phyloP scores from a whole-genome alignment of 92 coral and sea anemone genomes.

The Porites cylindrica region DNA sequence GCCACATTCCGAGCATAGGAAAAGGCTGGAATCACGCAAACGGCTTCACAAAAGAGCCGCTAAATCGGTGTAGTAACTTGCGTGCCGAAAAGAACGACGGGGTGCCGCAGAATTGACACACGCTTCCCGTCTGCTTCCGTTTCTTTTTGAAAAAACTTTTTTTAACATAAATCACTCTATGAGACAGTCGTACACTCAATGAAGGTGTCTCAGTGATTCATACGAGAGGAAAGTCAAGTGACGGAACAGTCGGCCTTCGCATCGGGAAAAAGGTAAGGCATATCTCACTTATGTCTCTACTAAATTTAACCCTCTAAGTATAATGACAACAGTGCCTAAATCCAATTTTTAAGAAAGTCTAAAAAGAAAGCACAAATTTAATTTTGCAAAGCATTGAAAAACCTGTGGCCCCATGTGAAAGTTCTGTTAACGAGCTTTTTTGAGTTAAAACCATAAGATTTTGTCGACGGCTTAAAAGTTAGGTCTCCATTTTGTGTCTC shows the following conservation, averaged over 20 bases:
- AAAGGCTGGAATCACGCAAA: slow-evolving; percentile 41
- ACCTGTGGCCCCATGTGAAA: too few relatives aligned
- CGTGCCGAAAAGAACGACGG: slow-evolving; percentile 31
- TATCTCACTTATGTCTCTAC: background rate
- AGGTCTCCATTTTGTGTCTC: too few relatives aligned
- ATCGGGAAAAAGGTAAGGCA: slow-evolving; percentile 18
- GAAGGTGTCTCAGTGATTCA: background rate
- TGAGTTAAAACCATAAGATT: too few relatives aligned
- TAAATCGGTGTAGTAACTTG: background rate
- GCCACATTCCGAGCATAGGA: background rate
- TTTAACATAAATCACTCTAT: slow-evolving; percentile 1
- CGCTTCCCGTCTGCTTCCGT: background rate
- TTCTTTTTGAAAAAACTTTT: background rate
- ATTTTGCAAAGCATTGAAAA: too few relatives aligned
- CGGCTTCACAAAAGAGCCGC: slow-evolving; percentile 17
- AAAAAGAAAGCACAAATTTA: too few relatives aligned
- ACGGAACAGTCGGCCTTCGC: background rate
- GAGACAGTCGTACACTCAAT: background rate
- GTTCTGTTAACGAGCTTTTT: too few relatives aligned
- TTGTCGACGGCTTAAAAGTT: too few relatives aligned
- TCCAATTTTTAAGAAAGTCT: too few relatives aligned
- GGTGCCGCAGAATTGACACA: slow-evolving; percentile 6
- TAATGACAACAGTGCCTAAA: too few relatives aligned
- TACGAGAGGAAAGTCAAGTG: background rate
- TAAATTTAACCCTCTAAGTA: too few relatives aligned